These are phyloP conservation scores for Macheiramphus alcinus DNA, from an alignment of 2,113 vertebrate genomes.

Conservation along the genomic window DNA sequence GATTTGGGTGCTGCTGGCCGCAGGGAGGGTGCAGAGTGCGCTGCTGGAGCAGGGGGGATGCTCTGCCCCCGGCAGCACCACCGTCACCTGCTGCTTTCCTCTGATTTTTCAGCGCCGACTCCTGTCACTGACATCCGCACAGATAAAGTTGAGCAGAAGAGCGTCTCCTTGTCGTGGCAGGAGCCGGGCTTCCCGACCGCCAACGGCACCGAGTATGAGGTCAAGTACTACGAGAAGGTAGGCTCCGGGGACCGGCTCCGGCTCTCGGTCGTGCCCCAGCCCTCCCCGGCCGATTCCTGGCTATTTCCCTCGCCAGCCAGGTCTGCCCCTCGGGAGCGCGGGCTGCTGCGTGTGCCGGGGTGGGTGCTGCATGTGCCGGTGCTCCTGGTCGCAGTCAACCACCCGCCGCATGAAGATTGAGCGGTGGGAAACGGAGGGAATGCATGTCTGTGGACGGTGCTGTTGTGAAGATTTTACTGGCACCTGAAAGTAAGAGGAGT, in stretches of 20 bases:
- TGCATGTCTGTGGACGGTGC: fast-evolving
- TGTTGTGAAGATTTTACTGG: neutral
- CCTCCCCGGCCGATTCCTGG: fast-evolving
- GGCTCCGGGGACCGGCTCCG: neutral
- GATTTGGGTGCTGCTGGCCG: neutral
- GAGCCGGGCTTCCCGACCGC: slow-evolving; percentile 67
- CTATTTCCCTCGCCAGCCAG: neutral
- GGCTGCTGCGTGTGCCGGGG: neutral
- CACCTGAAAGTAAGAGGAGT: neutral
- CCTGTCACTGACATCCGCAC: slow-evolving; percentile 83
- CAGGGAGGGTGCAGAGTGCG: fast-evolving
- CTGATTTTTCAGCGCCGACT: slow-evolving; percentile 69
- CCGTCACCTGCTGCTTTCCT: neutral
- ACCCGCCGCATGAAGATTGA: fast-evolving
- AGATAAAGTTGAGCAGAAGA: slow-evolving; percentile 88
- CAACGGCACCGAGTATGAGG: slow-evolving; percentile 89
- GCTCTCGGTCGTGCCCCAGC: neutral
- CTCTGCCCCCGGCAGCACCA: neutral
- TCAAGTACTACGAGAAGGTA: slow-evolving; percentile 97
- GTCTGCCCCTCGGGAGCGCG: neutral
- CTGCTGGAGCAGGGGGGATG: neutral
- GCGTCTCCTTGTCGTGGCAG: slow-evolving; percentile 87
- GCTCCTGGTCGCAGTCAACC: neutral
- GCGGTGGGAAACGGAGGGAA: neutral
- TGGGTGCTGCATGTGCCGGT: neutral